A percentile compares a stretch with the other conserved stretches of the same genome.
phyloP scores from a whole-genome alignment of 2,888 invertebrate genomes.

The Drosophila incognita region DNA sequence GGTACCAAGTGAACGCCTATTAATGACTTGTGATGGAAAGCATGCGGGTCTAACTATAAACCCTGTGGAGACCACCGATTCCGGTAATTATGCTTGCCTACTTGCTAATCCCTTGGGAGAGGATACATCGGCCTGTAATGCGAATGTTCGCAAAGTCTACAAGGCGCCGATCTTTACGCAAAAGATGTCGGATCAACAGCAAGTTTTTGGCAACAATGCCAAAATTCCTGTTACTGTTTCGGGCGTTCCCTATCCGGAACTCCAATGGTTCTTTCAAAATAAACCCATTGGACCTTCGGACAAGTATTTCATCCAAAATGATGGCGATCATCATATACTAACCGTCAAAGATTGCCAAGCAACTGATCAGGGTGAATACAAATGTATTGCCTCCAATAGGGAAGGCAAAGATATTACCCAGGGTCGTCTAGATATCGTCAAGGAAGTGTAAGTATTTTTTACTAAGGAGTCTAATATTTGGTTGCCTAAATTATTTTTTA shows the following conservation, averaged over 20 bases:
- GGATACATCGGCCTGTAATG: constrained; percentile 89
- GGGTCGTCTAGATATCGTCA: constrained; percentile 91
- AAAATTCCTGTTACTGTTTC: constrained; percentile 93
- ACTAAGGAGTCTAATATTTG: too few species aligned
- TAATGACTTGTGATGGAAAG: constrained; percentile 93
- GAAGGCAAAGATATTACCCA: constrained; percentile 92
- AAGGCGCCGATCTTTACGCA: constrained; percentile 93
- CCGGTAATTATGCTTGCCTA: constrained; percentile 91
- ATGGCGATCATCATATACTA: constrained; percentile 92
- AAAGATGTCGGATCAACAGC: constrained; percentile 86
- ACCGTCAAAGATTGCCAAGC: constrained; percentile 89
- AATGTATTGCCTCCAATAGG: constrained; percentile 91
- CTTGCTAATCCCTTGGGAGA: constrained; percentile 92
- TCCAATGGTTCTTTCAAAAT: constrained; percentile 95
- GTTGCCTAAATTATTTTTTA: too few species aligned
- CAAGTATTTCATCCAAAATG: constrained; percentile 91
- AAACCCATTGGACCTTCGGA: constrained; percentile 89
- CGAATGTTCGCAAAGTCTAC: constrained; percentile 91
- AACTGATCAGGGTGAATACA: constrained; percentile 90
- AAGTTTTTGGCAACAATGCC: constrained; percentile 91
- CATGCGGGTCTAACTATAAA: constrained; percentile 91
- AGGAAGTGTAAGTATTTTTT: constrained; percentile 90
- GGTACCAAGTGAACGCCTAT: constrained; percentile 88
- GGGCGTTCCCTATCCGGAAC: constrained; percentile 93
- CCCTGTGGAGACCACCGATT: constrained; percentile 89